Base-by-base conservation (phyloP, 1,140 invertebrate genomes). In the Drosophila parabipectinata region DNA sequence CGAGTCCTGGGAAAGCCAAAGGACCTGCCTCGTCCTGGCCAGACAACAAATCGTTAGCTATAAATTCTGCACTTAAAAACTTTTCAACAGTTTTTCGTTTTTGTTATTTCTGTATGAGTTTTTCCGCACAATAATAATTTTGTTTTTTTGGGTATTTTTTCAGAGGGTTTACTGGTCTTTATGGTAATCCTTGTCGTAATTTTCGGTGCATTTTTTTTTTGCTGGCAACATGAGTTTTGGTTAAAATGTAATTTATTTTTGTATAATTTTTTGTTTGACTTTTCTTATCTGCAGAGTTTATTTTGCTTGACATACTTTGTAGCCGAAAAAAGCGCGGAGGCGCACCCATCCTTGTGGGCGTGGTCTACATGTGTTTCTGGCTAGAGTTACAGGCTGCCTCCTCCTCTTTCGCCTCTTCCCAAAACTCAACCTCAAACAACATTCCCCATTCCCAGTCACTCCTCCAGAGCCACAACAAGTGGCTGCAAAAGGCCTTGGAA, bases 51-150 rank as follows among this genome's bases (percentile, higher is more conserved):
- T 85, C 75, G 82, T 71, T 63, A 61, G 78, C 78, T 72, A 85
- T 85, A 87, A 87, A 87, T 87, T 87, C 62, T 87, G 82, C 78
- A 87, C 82, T 87, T 87, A 87, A 87, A 80, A 87, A 87, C 62
- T 87, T 87, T 82, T 47, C 59, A 63, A 78, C 82, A 78, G 69
- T 85, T 72, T 87, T 50, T 61, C 52, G 50, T 47, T 62, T 28
- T 57, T 81, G 41, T 57, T 60, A 39, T 61, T 62, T 55, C 41
- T 54, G 55, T 9, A 61, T 41, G 45, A 80, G 39, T 74, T 74
- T 74, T 58, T 37, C 34, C 60, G 52, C 47, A 61, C 56, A 80
- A 72, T 67, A 47, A 44, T 44, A 41, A 41, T 9, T 21, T 21
- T 24, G 24, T 24, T 61, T 72, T 21, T 21, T 18, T 18, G 54